These are phyloP conservation scores for Corydoras maculifer DNA, from an alignment of 2,113 vertebrate genomes.

Conservation along the genomic window DNA sequence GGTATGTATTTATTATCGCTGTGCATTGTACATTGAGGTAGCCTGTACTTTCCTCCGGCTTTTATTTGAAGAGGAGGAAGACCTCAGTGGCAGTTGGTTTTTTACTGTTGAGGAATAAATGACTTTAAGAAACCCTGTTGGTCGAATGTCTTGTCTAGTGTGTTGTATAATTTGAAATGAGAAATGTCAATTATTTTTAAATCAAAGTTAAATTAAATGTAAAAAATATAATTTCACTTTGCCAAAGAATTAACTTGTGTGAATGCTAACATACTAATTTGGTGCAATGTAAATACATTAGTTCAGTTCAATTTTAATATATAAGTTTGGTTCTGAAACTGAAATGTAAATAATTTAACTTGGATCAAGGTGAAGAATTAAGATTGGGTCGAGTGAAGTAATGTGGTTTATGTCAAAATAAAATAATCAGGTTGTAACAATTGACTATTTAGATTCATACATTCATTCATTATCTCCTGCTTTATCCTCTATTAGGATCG, in stretches of 20 bases:
- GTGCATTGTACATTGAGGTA: not conserved
- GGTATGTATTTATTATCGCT: not conserved
- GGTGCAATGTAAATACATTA: constrained; percentile 5
- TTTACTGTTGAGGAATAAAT: constrained; percentile 4
- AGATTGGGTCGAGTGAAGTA: no score
- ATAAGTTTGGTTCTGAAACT: not conserved
- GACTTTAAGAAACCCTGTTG: not conserved
- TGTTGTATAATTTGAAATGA: not conserved
- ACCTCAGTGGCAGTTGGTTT: constrained; percentile 1
- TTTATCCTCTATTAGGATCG: no score
- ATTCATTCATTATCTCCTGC: no score
- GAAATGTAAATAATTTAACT: no score
- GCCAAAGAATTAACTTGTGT: constrained; percentile 2
- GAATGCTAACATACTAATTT: constrained; percentile 9
- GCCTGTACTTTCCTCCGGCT: not conserved
- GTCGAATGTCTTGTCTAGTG: not conserved
- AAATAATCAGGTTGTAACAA: no score
- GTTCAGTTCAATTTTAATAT: not conserved
- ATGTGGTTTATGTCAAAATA: not conserved
- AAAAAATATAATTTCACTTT: not conserved
- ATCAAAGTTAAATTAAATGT: not conserved
- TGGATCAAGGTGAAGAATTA: no score
- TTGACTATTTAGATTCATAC: no score
- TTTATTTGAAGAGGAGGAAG: not conserved
- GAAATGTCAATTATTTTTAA: not conserved